Conservation (phyloP, 92 coral and sea anemone genomes). For the Parazoanthus atlanticus region DNA sequence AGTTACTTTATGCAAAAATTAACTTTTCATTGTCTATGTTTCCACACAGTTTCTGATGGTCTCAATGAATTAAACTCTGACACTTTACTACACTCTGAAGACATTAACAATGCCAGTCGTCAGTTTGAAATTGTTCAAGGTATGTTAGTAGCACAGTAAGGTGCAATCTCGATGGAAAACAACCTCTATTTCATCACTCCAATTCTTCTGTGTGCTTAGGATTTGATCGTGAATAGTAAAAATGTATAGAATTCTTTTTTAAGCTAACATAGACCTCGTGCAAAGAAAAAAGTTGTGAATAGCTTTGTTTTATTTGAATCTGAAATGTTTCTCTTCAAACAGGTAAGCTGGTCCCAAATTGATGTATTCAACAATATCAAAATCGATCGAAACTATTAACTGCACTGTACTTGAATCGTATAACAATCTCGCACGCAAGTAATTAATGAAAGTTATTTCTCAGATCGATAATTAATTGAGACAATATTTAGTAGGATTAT, state of each 20-base stretch:
- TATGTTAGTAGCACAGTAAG: neutral
- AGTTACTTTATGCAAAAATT: neutral
- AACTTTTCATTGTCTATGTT: neutral
- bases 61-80: neutral
- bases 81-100: neutral
- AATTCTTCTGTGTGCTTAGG: neutral
- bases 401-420: neutral
- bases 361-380: neutral
- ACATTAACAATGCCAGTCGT: neutral
- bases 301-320: neutral
- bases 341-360: neutral
- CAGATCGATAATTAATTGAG: neutral
- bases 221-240: constrained; percentile 5
- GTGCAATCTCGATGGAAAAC: neutral
- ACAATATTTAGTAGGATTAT: neutral
- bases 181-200: neutral
- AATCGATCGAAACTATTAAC: constrained; percentile 6
- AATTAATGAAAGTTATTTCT: constrained; percentile 3
- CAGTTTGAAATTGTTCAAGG: neutral
- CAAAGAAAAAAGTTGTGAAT: constrained; percentile 30
- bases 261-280: constrained; percentile 16
- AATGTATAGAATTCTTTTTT: constrained; percentile 24
- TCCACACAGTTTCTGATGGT: neutral
- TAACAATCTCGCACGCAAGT: neutral
- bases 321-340: constrained; percentile 5